Percentiles rank a stretch among this genome's conserved stretches.
Conservation (phyloP, 2,888 invertebrate species). For the Phytoseiulus persimilis region DNA sequence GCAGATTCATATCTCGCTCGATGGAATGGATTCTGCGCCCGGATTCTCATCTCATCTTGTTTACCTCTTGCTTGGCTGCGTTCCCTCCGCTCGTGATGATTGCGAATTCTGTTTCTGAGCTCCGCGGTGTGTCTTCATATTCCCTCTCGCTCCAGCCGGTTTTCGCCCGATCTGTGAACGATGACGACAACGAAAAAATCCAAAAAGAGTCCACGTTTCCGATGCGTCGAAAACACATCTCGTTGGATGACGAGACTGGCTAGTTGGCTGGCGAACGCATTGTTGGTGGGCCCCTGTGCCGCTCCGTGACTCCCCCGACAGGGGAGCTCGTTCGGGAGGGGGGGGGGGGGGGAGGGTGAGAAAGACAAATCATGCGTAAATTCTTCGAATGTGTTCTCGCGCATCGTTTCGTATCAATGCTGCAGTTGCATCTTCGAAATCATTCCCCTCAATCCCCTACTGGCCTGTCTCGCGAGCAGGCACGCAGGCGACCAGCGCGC, state of each 20-base stretch:
- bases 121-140: background rate
- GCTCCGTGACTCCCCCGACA: background rate
- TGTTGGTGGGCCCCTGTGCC: background rate
- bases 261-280: background rate
- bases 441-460: background rate
- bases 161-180: background rate
- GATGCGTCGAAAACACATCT: background rate
- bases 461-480: background rate
- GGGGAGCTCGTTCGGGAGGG: background rate
- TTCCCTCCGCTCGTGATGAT: background rate
- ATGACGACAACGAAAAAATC: background rate
- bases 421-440: conserved; percentile 13
- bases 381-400: conserved; percentile 34
- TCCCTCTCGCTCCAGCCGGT: background rate
- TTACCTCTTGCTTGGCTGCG: conserved; percentile 5
- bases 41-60: background rate
- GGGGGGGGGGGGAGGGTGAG: background rate
- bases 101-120: background rate
- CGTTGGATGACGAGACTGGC: background rate
- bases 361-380: conserved; percentile 37
- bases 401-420: conserved; percentile 37
- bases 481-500: background rate
- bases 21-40: background rate
- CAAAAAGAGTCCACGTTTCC: background rate
- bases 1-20: background rate